Conservation (phyloP, 2,797 vertebrate species). For the Cryptoprocta ferox region DNA sequence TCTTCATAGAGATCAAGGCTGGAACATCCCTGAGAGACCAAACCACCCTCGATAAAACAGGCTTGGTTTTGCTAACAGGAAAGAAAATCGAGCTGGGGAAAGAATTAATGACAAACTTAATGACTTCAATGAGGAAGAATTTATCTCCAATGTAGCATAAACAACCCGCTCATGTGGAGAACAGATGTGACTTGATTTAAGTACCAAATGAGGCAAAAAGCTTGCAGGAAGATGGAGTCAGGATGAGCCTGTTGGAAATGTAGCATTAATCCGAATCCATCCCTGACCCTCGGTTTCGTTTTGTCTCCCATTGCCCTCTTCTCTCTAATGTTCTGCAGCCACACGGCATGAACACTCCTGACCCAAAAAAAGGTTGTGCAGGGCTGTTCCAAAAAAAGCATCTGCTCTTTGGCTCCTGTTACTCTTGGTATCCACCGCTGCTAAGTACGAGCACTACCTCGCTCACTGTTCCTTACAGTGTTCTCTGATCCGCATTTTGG, state of each 20-base stretch:
- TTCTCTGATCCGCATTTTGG: not conserved
- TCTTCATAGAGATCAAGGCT: not conserved
- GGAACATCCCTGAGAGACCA: not conserved
- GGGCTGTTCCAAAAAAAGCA: not conserved
- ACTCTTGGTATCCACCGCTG: not conserved
- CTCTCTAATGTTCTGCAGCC: no score
- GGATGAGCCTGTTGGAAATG: not conserved
- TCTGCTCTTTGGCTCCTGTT: not conserved
- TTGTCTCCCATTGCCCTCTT: accelerated
- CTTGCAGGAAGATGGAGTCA: not conserved
- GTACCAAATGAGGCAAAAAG: not conserved
- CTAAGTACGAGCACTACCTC: not conserved
- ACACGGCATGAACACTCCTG: not conserved
- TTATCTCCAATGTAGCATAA: not conserved
- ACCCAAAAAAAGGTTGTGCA: not conserved
- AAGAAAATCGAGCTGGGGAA: not conserved
- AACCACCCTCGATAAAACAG: not conserved
- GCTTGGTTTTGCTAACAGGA: not conserved
- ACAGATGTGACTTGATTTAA: not conserved
- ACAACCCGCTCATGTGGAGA: not conserved
- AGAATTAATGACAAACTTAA: not conserved
- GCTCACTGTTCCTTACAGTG: not conserved
- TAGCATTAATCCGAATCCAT: not conserved
- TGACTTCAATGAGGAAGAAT: not conserved
- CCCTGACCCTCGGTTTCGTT: not conserved